Percentiles rank a stretch among this genome's conserved stretches.
Evolutionary conservation across 2,113 vertebrate species (phyloP).

Genomic region (Xiphorhynchus elegans): DNA sequence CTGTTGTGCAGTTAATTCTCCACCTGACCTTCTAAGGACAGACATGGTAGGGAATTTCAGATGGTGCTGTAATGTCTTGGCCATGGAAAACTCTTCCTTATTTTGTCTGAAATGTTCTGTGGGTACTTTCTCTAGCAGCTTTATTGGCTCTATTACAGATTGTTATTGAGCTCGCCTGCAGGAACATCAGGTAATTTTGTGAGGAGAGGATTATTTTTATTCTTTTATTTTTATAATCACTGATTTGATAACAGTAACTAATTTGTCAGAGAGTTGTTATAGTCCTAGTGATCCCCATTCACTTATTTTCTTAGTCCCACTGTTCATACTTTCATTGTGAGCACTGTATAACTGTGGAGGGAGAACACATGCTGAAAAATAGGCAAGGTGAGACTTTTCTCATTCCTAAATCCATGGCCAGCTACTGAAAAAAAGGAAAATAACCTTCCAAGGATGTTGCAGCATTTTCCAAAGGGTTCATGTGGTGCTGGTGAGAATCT

Average conservation of each 20-base stretch:
- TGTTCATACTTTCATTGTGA: background rate
- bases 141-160: background rate
- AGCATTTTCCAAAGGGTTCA: background rate
- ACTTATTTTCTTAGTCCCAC: background rate
- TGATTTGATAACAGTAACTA: background rate
- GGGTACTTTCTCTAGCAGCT: constrained; percentile 48
- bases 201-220: background rate
- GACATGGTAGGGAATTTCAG: constrained; percentile 34
- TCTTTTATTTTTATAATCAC: background rate
- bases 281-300: background rate
- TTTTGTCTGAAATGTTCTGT: constrained; percentile 56
- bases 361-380: background rate
- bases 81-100: constrained; percentile 51
- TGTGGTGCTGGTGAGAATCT: background rate
- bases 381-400: background rate
- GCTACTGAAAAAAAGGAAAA: background rate
- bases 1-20: background rate
- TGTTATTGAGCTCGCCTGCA: background rate
- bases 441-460: background rate
- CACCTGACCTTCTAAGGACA: constrained; percentile 38
- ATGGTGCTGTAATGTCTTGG: constrained; percentile 64
- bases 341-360: background rate
- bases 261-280: background rate
- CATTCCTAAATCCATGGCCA: background rate
- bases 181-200: constrained; percentile 16